Conservation (phyloP, 2,797 vertebrate genomes). For the Hipposideros larvatus region DNA sequence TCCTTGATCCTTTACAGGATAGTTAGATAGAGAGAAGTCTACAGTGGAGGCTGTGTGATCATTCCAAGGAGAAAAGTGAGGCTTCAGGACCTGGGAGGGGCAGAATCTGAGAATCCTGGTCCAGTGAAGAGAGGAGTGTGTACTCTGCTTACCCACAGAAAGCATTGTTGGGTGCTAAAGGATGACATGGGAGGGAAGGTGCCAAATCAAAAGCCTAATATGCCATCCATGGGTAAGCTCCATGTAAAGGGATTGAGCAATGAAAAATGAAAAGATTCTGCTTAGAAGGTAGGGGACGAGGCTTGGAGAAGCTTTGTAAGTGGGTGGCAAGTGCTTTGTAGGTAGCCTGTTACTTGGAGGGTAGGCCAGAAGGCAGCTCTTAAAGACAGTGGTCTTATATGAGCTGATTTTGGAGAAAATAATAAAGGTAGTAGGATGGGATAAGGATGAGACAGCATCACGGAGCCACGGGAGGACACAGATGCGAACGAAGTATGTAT, state of each 20-base stretch:
- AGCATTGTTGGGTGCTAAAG: neutral
- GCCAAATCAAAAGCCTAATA: neutral
- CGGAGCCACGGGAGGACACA: neutral
- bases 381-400: neutral
- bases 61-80: neutral
- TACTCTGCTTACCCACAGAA: neutral
- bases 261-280: neutral
- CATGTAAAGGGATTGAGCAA: neutral
- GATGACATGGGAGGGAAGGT: neutral
- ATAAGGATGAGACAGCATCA: neutral
- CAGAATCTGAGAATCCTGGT: neutral
- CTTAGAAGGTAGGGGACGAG: neutral
- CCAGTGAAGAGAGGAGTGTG: rapidly evolving
- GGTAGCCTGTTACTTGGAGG: neutral
- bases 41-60: neutral
- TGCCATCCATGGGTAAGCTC: neutral
- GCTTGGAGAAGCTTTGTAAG: neutral
- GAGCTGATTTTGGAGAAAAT: neutral
- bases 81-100: rapidly evolving
- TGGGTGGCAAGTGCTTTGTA: neutral
- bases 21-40: neutral
- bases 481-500: neutral
- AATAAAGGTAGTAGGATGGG: neutral
- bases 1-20: neutral
- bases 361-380: neutral